Evolutionary conservation across 2,888 invertebrate genomes (phyloP).

Genomic region (Laspeyria flexula): DNA sequence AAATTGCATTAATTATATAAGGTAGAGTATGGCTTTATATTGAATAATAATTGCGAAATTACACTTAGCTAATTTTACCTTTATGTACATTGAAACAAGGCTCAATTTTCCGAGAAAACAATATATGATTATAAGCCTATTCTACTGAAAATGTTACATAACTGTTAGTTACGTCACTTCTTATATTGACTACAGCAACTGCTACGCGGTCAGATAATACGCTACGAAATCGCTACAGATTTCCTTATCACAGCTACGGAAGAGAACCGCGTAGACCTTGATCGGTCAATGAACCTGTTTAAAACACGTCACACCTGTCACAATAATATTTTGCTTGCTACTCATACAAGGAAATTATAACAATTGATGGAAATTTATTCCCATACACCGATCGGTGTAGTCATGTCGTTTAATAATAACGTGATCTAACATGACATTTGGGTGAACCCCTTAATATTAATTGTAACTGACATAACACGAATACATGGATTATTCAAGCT

Average conservation of each 20-base stretch:
- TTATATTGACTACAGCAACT: not conserved
- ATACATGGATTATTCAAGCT: not conserved
- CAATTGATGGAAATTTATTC: not conserved
- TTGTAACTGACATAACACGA: conserved; percentile 2
- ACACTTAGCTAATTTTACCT: too few relatives aligned
- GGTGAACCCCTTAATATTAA: conserved; percentile 6
- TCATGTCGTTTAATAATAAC: not conserved
- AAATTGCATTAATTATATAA: too few relatives aligned
- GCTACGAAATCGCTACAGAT: conserved; percentile 1
- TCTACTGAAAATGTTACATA: too few relatives aligned
- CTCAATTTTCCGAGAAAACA: too few relatives aligned
- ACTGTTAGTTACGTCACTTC: too few relatives aligned
- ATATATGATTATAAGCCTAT: too few relatives aligned
- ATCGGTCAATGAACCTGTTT: not conserved
- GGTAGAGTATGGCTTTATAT: too few relatives aligned
- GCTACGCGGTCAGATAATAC: not conserved
- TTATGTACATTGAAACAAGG: too few relatives aligned
- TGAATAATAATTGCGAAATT: too few relatives aligned
- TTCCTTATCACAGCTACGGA: not conserved
- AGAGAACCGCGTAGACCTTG: not conserved
- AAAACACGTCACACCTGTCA: not conserved
- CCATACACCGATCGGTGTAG: not conserved
- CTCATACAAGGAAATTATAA: conserved; percentile 9
- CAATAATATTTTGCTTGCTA: not conserved
- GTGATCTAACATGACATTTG: conserved; percentile 3